Percentiles rank a stretch among this genome's conserved stretches.
phyloP scores from a whole-genome alignment of 2,113 vertebrate species.

The Dryoscopus gambensis region DNA sequence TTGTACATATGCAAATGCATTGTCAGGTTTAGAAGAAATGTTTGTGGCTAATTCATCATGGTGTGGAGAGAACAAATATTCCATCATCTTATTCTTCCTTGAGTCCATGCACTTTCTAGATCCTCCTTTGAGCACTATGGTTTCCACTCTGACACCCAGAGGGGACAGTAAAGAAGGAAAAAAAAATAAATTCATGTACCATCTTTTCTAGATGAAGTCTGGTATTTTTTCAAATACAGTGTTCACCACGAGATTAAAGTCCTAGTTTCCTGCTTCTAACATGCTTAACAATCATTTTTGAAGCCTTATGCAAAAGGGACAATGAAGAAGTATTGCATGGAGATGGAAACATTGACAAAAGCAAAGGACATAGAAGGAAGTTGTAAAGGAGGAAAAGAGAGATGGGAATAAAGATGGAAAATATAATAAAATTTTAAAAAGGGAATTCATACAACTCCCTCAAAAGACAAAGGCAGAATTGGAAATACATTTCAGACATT shows the following conservation, averaged over 20 bases:
- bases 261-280: neutral
- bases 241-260: neutral
- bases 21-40: neutral
- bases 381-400: neutral
- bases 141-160: neutral
- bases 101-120: neutral
- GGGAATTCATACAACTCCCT: neutral
- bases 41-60: neutral
- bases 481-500: neutral
- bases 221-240: neutral
- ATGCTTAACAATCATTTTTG: neutral
- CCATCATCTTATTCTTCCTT: neutral
- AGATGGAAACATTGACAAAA: neutral
- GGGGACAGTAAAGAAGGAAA: neutral
- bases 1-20: neutral
- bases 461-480: neutral
- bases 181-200: neutral
- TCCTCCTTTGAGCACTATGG: neutral
- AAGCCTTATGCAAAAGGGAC: neutral
- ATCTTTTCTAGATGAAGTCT: neutral
- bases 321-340: neutral
- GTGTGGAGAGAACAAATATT: neutral
- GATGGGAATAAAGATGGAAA: neutral
- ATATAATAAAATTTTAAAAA: neutral
- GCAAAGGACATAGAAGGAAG: neutral